Base-by-base conservation (phyloP, 1,140 invertebrate genomes). In the Acromyrmex echinatior region DNA sequence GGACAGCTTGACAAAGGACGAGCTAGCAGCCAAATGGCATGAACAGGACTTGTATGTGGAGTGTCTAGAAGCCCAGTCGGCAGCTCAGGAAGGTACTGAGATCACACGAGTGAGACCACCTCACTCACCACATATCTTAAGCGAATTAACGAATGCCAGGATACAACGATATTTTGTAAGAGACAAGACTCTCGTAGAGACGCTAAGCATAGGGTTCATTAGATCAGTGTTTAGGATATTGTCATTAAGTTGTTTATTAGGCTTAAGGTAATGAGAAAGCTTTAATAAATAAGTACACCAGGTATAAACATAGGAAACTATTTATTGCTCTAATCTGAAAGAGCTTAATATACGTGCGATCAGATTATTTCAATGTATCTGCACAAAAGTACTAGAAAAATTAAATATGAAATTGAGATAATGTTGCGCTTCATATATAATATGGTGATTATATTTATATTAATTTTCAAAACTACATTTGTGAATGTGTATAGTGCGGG, bases 31-130 rank as follows among this genome's bases (percentile, higher is more conserved):
- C 86, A 96, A 96, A 89, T 96, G 96, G 96, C 93, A 94, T 82
- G 95, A 96, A 92, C 95, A 96, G 93, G 96, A 96, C 84, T 94
- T 95, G 77, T 96, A 96, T 93, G 91, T 96, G 91, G 96, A 96
- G 88, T 94, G 91, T 88, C 93, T 96, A 91, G 96, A 96, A 93
- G 92, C 94, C 74, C 95, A 96, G 87, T 91, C 94, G 89, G 92
- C 95, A 93, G 91, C 95, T 91, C 94, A 96, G 93, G 95, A 96
- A 95, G 95, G 95, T 96, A 96, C 93, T 94, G 93, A 95, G 93
- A 94, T 94, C 92, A 94, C 92, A 93, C 90, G 93, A 93, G 92
- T 92, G 93, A 94, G 92, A 90, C 82, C 91, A 90, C 88, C 92
- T 95, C 91, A 91, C 92, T 92, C 92, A 85, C 92, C 92, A 94